phyloP scores from a whole-genome alignment of 2,113 vertebrate genomes.

The Opisthocomus hoazin region DNA sequence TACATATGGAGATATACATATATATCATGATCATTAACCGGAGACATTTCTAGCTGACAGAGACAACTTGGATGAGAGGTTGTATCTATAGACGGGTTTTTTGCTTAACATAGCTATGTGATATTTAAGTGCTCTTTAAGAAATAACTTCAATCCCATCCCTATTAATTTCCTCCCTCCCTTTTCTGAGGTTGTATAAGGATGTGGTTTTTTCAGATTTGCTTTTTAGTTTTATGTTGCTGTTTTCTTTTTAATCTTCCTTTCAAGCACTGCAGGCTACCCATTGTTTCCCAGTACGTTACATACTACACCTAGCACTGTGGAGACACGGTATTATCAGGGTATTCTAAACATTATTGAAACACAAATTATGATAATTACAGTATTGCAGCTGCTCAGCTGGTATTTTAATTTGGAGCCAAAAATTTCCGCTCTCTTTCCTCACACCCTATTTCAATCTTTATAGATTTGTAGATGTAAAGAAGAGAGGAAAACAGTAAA shows the following conservation, averaged over 20 bases:
- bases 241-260: neutral
- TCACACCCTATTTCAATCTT: neutral
- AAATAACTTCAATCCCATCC: neutral
- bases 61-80: neutral
- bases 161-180: neutral
- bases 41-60: neutral
- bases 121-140: neutral
- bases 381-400: slow-evolving; percentile 1
- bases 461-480: neutral
- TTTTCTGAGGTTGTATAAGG: neutral
- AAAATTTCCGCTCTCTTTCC: neutral
- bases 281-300: neutral
- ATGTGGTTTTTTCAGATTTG: neutral
- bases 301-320: neutral
- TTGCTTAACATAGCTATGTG: neutral
- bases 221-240: neutral
- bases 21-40: neutral
- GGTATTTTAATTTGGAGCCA: neutral
- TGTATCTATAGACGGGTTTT: neutral
- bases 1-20: neutral
- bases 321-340: neutral
- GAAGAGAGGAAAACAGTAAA: neutral
- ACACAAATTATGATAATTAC: slow-evolving; percentile 30
- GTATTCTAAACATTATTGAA: slow-evolving; percentile 8
- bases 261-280: neutral